Conservation (phyloP, 1,140 invertebrate species). For the Neelides sp. region DNA sequence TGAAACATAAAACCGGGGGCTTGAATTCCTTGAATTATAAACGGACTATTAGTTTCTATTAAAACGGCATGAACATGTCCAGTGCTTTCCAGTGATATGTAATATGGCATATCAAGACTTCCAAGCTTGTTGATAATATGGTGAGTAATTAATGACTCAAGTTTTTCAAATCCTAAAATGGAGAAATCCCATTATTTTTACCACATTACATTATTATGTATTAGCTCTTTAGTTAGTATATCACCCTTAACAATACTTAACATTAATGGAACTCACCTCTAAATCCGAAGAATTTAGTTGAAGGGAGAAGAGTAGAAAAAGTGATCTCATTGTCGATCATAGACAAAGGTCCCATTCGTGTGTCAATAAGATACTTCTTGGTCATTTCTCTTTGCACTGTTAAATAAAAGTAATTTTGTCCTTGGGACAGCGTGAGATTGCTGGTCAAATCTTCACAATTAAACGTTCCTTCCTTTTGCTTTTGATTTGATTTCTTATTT, state of each 20-base stretch:
- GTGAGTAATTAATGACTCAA: too few species aligned
- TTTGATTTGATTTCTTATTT: not conserved
- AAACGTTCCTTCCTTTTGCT: not conserved
- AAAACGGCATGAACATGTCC: conserved; percentile 18
- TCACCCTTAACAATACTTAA: too few species aligned
- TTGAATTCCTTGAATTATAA: conserved; percentile 17
- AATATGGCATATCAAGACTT: conserved; percentile 24
- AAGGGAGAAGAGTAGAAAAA: conserved; percentile 17
- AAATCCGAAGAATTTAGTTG: conserved; percentile 22
- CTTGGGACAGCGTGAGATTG: too few species aligned
- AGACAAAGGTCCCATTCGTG: conserved; percentile 18
- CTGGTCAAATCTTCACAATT: too few species aligned
- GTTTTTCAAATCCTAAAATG: too few species aligned
- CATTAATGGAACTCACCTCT: conserved; percentile 19
- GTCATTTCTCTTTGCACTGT: too few species aligned
- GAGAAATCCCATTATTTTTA: too few species aligned
- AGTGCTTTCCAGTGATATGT: conserved; percentile 20
- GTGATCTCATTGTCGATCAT: conserved; percentile 5
- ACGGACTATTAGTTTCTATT: conserved; percentile 19
- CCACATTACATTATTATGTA: too few species aligned
- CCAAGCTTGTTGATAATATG: conserved; percentile 19
- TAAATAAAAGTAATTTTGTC: too few species aligned
- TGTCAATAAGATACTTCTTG: too few species aligned
- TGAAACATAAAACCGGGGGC: conserved; percentile 22
- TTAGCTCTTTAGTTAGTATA: too few species aligned